Percentiles rank a stretch among this genome's conserved stretches.
Conservation (phyloP, 2,888 invertebrate genomes). For the Clunio marinus region DNA sequence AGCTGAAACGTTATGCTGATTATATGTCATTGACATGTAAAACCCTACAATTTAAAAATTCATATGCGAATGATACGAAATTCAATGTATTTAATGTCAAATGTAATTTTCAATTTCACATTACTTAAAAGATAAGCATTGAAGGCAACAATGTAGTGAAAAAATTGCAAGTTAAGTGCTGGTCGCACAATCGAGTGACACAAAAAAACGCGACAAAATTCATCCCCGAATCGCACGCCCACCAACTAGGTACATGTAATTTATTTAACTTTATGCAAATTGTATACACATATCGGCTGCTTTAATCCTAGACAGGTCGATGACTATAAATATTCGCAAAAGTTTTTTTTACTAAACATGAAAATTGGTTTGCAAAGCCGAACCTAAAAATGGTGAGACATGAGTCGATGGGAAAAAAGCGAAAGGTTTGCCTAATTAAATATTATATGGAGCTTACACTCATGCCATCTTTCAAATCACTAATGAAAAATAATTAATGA, state of each 20-base stretch:
- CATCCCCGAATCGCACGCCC: neutral
- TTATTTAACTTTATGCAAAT: slow-evolving; percentile 31
- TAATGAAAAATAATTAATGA: neutral
- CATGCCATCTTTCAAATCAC: neutral
- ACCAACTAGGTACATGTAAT: slow-evolving; percentile 4
- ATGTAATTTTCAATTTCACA: neutral
- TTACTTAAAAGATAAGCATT: neutral
- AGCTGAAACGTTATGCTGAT: too few species aligned
- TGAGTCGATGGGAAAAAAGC: neutral
- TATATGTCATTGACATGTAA: neutral
- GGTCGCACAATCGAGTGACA: neutral
- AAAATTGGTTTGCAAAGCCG: neutral
- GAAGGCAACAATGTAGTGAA: too few species aligned
- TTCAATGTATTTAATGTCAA: neutral
- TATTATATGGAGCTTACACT: neutral
- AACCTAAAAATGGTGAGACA: neutral
- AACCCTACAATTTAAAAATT: neutral
- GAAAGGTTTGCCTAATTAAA: slow-evolving; percentile 3
- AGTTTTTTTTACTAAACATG: neutral
- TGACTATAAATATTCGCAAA: slow-evolving; percentile 1
- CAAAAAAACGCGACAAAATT: neutral
- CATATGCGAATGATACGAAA: too few species aligned
- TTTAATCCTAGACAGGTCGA: slow-evolving; percentile 18
- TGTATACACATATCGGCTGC: slow-evolving; percentile 5
- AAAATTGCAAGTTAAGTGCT: neutral